Evolutionary conservation across 2,797 vertebrate genomes (phyloP).

Genomic region (Micrastur ruficollis): DNA sequence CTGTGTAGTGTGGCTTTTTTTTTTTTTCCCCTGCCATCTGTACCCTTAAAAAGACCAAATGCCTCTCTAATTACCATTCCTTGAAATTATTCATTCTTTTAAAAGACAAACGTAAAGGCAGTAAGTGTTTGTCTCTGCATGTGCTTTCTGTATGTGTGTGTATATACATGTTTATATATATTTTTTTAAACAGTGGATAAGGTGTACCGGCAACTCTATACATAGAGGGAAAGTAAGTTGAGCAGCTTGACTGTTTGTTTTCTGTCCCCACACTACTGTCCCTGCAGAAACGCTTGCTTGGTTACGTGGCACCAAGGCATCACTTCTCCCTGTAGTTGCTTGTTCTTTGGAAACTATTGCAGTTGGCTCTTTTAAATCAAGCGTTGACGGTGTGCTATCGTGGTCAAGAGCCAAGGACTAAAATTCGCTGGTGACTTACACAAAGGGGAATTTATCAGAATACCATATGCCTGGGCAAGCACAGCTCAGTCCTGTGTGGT

Average conservation of each 20-base stretch:
- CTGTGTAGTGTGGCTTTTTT: not conserved
- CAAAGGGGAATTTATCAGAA: not conserved
- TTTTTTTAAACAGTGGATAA: not conserved
- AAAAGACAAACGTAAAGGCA: not conserved
- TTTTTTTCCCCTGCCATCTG: not conserved
- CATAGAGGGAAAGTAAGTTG: not conserved
- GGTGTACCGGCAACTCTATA: not conserved
- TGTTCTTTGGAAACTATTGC: not conserved
- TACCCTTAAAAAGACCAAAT: not conserved
- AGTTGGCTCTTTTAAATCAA: not conserved
- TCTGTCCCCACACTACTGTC: not conserved
- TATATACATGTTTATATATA: not conserved
- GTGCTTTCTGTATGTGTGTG: not conserved
- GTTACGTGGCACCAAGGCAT: not conserved
- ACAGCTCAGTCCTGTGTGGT: too few species aligned
- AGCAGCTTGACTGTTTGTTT: not conserved
- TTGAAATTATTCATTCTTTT: not conserved
- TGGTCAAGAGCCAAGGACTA: not conserved
- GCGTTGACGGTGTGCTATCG: not conserved
- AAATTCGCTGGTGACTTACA: not conserved
- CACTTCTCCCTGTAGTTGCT: rapidly evolving
- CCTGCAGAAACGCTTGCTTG: not conserved
- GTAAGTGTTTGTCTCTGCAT: not conserved
- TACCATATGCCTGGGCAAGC: not conserved
- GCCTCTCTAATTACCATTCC: not conserved